These are phyloP conservation scores for Ophthalmolycus amberensis DNA, from an alignment of 2,113 vertebrate genomes.

Conservation along the genomic window DNA sequence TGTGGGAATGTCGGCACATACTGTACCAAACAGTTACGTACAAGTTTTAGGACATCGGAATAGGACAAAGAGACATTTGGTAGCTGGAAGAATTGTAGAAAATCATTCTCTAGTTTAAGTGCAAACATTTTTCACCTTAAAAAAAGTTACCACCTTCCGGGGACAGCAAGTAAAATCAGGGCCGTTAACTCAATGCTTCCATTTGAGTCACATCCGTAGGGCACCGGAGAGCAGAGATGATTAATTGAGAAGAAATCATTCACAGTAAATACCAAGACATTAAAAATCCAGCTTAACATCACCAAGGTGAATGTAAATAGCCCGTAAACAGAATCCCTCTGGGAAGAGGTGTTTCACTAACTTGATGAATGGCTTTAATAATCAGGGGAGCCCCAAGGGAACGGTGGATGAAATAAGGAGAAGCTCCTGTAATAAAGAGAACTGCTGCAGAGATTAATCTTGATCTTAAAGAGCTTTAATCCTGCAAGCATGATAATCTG, in stretches of 20 bases:
- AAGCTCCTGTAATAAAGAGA: conserved; percentile 47
- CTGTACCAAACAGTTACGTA: not conserved
- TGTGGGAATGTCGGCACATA: not conserved
- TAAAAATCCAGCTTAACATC: conserved; percentile 30
- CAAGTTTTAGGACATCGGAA: not conserved
- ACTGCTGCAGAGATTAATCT: conserved; percentile 51
- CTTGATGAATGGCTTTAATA: conserved; percentile 78
- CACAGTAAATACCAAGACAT: conserved; percentile 37
- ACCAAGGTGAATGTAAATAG: conserved; percentile 62
- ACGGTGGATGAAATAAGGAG: conserved; percentile 37
- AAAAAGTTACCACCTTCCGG: conserved; percentile 37
- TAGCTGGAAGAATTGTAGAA: conserved; percentile 31
- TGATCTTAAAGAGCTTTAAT: conserved; percentile 44
- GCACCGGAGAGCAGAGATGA: conserved; percentile 27
- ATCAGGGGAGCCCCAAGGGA: conserved; percentile 41
- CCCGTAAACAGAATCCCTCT: conserved; percentile 34
- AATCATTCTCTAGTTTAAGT: conserved; percentile 51
- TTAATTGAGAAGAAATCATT: conserved; percentile 28
- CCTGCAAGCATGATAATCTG: conserved; percentile 8
- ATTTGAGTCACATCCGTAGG: conserved; percentile 35
- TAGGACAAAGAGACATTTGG: not conserved
- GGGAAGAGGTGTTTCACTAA: conserved; percentile 58
- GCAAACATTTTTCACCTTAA: conserved; percentile 52
- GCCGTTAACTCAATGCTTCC: conserved; percentile 55
- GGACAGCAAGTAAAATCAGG: conserved; percentile 48